Evolutionary conservation across 2,797 vertebrate species (phyloP).

Genomic region (Cryptoprocta ferox): DNA sequence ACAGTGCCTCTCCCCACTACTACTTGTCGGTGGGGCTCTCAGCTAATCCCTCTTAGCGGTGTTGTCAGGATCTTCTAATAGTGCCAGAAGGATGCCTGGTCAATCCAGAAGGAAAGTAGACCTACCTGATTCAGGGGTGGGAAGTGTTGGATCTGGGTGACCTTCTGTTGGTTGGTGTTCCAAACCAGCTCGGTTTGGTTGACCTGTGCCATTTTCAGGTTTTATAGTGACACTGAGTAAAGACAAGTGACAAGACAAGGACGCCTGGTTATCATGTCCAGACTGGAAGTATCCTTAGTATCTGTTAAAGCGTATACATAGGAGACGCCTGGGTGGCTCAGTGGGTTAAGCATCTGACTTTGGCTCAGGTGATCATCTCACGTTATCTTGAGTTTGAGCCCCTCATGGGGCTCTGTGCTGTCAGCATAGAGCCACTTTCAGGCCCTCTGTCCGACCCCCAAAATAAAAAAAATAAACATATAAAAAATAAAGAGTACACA

Average conservation of each 20-base stretch:
- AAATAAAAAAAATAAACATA: too few relatives aligned
- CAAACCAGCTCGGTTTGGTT: neutral
- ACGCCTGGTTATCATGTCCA: neutral
- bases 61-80: neutral
- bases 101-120: neutral
- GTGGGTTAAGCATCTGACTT: too few relatives aligned
- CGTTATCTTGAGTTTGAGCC: too few relatives aligned
- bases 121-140: neutral
- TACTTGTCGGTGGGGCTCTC: neutral
- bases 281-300: neutral
- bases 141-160: neutral
- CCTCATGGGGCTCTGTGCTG: too few relatives aligned
- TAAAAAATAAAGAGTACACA: neutral
- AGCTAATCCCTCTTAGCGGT: rapidly evolving
- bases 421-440: too few relatives aligned
- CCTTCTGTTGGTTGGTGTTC: neutral
- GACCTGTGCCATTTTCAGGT: neutral
- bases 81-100: neutral
- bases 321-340: too few relatives aligned
- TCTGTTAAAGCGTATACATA: neutral
- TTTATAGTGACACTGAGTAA: neutral
- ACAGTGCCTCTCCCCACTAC: neutral
- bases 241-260: neutral
- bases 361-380: too few relatives aligned
- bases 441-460: too few relatives aligned